phyloP scores from a whole-genome alignment of 2,888 invertebrate genomes.

The Ceraclea dissimilis region DNA sequence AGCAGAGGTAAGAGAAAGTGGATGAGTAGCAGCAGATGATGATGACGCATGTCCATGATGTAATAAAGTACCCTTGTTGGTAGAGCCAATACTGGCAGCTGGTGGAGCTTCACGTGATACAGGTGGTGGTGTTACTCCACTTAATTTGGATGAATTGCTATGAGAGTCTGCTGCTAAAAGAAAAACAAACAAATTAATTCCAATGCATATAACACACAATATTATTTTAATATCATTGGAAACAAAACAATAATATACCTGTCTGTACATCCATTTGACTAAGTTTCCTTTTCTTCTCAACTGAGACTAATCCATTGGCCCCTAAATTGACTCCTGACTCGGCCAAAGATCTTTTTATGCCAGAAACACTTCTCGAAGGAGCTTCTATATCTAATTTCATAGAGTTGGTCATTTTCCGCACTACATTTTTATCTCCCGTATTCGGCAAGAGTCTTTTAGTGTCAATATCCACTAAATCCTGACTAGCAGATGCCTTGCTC shows the following conservation, averaged over 20 bases:
- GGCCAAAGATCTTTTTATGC: constrained; percentile 10
- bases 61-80: constrained; percentile 57
- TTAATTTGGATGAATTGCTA: background rate
- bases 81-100: constrained; percentile 51
- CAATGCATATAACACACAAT: background rate
- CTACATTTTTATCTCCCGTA: background rate
- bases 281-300: constrained; percentile 58
- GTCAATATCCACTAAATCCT: background rate
- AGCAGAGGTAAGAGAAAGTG: constrained; percentile 30
- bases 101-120: constrained; percentile 28
- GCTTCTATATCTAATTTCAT: constrained; percentile 46
- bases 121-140: constrained; percentile 23
- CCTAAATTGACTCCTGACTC: constrained; percentile 29
- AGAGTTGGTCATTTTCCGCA: constrained; percentile 18
- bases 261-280: constrained; percentile 41
- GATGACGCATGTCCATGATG: constrained; percentile 28
- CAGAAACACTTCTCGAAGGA: constrained; percentile 32
- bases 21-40: constrained; percentile 31
- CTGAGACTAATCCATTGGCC: constrained; percentile 53
- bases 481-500: background rate
- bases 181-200: no score
- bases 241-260: background rate
- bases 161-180: constrained; percentile 8
- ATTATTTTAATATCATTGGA: background rate
- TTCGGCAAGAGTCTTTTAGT: background rate